Evolutionary conservation across 1,140 invertebrate species (phyloP).

Genomic region (Ceratosolen solmsi): DNA sequence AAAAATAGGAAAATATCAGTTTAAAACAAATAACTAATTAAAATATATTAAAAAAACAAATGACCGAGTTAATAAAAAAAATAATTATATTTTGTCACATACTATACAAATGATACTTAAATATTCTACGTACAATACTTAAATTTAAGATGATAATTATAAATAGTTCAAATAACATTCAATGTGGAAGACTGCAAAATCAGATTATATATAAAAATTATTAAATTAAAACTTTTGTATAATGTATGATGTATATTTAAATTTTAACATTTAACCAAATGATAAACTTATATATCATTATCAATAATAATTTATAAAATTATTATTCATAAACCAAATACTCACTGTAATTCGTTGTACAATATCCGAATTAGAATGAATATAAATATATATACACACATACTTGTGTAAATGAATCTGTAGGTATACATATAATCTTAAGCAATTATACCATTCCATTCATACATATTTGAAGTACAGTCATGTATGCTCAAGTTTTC

Average conservation of each 20-base stretch:
- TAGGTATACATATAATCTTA: conserved; percentile 21
- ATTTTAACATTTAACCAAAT: conserved; percentile 5
- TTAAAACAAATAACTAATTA: background rate
- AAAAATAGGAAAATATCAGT: too few relatives aligned
- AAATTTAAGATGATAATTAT: conserved; percentile 19
- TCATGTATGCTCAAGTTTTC: conserved; percentile 3
- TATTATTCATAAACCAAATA: conserved; percentile 15
- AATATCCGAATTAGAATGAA: too few relatives aligned
- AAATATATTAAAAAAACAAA: background rate
- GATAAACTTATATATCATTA: background rate
- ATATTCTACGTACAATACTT: conserved; percentile 19
- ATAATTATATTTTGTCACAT: conserved; percentile 33
- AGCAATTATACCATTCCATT: conserved; percentile 36
- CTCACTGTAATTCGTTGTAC: background rate
- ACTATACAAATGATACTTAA: background rate
- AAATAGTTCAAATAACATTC: conserved; percentile 9
- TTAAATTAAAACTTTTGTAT: background rate
- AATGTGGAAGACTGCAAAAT: conserved; percentile 36
- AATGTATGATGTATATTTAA: conserved; percentile 1
- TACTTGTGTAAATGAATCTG: too few relatives aligned
- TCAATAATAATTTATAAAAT: too few relatives aligned
- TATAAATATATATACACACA: too few relatives aligned
- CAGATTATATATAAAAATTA: conserved; percentile 23
- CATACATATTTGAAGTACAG: conserved; percentile 24
- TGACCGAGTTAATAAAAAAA: conserved; percentile 42